These are phyloP conservation scores for Sebastiscus albofasciatus DNA, from an alignment of 2,797 vertebrate genomes.

Conservation along the genomic window DNA sequence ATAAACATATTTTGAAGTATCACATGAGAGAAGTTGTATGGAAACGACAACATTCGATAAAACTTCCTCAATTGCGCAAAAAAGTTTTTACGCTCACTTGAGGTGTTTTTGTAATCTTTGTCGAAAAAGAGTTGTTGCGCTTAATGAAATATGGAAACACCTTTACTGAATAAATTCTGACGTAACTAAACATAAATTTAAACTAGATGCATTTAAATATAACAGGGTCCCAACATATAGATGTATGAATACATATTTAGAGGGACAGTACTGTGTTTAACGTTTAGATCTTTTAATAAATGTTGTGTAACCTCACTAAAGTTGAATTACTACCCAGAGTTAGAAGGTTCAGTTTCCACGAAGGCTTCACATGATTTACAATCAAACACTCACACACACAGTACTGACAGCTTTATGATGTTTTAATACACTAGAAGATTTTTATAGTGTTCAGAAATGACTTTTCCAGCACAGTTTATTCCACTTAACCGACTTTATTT, in stretches of 20 bases:
- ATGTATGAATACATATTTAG: background rate
- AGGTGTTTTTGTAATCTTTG: too few species aligned
- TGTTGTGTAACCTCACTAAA: background rate
- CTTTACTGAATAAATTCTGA: too few species aligned
- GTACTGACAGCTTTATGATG: background rate
- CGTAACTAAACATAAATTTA: background rate
- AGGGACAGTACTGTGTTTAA: background rate
- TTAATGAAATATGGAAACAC: too few species aligned
- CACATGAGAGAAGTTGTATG: too few species aligned
- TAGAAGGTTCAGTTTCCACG: background rate
- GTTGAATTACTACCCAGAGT: background rate
- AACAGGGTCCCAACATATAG: background rate
- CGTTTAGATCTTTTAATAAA: background rate
- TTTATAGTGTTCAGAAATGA: conserved; percentile 38
- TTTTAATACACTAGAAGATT: conserved; percentile 1
- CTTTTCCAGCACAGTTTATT: conserved; percentile 30
- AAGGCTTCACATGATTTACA: background rate
- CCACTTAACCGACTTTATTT: conserved; percentile 29
- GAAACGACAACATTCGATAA: too few species aligned
- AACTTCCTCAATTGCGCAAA: too few species aligned
- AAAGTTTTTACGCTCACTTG: fast-evolving
- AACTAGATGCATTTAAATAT: background rate
- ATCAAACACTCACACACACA: background rate
- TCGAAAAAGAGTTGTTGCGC: too few species aligned
- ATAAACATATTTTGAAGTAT: too few species aligned